Percentiles rank a stretch among this genome's conserved stretches.
Conservation (phyloP, 2,113 vertebrate species). For the Archilochus colubris region DNA sequence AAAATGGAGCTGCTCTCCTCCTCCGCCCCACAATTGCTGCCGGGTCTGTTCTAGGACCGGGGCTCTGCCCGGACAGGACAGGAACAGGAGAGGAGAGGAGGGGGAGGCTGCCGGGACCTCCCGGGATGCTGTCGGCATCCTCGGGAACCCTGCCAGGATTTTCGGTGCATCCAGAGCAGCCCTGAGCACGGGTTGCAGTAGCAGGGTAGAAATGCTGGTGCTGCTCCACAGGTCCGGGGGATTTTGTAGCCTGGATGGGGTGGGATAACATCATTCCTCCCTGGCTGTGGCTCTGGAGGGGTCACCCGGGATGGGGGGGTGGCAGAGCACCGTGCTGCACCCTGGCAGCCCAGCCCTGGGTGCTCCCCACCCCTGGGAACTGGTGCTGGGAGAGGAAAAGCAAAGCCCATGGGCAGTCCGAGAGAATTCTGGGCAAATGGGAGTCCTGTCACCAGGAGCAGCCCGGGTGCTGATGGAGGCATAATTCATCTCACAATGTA, state of each 20-base stretch:
- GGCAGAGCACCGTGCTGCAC: no score
- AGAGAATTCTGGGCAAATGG: background rate
- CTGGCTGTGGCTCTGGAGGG: background rate
- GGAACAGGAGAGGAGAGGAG: background rate
- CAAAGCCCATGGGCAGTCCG: background rate
- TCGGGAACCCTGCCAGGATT: rapidly evolving
- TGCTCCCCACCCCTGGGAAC: background rate
- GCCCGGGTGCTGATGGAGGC: background rate
- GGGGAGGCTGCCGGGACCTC: background rate
- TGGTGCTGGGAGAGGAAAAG: background rate
- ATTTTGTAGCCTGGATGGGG: background rate
- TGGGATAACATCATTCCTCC: background rate
- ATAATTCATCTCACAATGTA: constrained; percentile 47
- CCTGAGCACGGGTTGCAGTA: rapidly evolving
- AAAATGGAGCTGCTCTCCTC: background rate
- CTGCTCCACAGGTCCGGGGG: background rate
- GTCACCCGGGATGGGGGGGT: no score
- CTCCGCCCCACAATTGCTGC: background rate
- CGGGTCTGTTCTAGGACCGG: background rate
- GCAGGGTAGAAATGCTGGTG: background rate
- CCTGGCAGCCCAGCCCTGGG: no score
- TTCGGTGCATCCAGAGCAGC: background rate
- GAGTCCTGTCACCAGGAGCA: constrained; percentile 15
- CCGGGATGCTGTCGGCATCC: background rate
- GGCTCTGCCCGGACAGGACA: background rate